Evolutionary conservation across 2,888 invertebrate genomes (phyloP).

Genomic region (Arrhopalites spinosus): DNA sequence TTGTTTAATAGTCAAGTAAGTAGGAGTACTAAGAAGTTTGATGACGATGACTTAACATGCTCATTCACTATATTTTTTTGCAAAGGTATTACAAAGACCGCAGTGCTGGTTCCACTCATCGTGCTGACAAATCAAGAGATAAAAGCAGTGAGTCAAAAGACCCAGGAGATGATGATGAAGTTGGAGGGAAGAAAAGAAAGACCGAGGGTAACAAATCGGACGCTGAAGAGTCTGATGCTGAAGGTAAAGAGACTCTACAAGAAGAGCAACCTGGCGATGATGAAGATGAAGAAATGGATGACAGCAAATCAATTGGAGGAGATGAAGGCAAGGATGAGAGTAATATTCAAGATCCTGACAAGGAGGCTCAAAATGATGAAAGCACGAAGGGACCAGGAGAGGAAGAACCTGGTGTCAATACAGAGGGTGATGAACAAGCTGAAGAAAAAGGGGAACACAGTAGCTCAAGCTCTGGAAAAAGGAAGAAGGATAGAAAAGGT

Average conservation of each 20-base stretch:
- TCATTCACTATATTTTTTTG: too few relatives aligned
- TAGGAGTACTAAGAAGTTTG: too few relatives aligned
- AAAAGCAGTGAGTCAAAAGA: slow-evolving; percentile 21
- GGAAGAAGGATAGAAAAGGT: background rate
- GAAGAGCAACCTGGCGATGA: slow-evolving; percentile 4
- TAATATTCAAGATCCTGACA: slow-evolving; percentile 38
- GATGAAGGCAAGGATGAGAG: slow-evolving; percentile 14
- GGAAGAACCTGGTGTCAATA: slow-evolving; percentile 9
- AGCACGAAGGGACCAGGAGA: slow-evolving; percentile 41
- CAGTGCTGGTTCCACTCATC: background rate
- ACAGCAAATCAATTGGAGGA: background rate
- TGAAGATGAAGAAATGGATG: slow-evolving; percentile 17
- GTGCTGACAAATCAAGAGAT: slow-evolving; percentile 6
- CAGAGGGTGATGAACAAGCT: slow-evolving; percentile 29
- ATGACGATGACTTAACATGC: too few relatives aligned
- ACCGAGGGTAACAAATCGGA: background rate
- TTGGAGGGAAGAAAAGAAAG: background rate
- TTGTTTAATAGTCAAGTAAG: background rate
- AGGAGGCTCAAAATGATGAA: slow-evolving; percentile 39
- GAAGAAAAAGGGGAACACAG: slow-evolving; percentile 4
- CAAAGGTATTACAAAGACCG: slow-evolving; percentile 23
- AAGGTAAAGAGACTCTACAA: background rate
- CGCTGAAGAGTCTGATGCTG: slow-evolving; percentile 4
- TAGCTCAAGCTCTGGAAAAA: slow-evolving; percentile 14
- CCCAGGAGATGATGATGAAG: slow-evolving; percentile 1